A percentile compares a stretch with the other conserved stretches of the same genome.
Conservation (phyloP, 2,888 invertebrate species). For the Baronia brevicornis region DNA sequence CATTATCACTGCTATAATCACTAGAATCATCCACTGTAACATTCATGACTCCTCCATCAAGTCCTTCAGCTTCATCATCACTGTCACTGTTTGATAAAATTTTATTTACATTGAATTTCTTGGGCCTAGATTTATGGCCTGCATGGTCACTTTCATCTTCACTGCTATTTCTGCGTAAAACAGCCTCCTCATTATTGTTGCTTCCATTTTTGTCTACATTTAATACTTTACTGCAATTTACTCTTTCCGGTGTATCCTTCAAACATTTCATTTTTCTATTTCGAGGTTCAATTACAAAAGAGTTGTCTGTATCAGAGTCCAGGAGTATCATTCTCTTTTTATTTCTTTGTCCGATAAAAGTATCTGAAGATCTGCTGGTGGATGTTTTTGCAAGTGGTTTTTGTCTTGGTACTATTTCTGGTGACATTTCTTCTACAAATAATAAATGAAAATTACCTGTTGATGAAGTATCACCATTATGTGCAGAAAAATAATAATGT, state of each 20-base stretch:
- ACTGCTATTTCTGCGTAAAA: not conserved
- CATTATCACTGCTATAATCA: conserved; percentile 16
- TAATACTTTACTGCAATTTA: conserved; percentile 8
- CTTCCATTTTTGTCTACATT: conserved; percentile 3
- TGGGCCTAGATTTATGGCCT: not conserved
- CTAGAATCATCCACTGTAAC: conserved; percentile 18
- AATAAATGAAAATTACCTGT: not conserved
- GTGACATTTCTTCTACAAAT: conserved; percentile 39
- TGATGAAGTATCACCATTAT: not conserved
- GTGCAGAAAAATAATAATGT: too few species aligned
- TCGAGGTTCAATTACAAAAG: conserved; percentile 50
- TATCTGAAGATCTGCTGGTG: conserved; percentile 30
- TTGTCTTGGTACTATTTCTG: conserved; percentile 50
- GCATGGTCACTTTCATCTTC: conserved; percentile 3
- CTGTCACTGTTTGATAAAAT: conserved; percentile 11
- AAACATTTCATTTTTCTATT: conserved; percentile 48
- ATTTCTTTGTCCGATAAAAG: conserved; percentile 37
- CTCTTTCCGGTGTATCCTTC: conserved; percentile 55
- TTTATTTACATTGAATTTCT: not conserved
- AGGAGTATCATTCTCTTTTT: conserved; percentile 52
- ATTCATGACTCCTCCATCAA: conserved; percentile 9
- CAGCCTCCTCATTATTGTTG: not conserved
- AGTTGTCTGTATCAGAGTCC: conserved; percentile 63
- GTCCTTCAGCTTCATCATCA: not conserved
- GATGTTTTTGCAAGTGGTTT: conserved; percentile 29